These are phyloP conservation scores for Anodontia alba DNA, from an alignment of 2,888 invertebrate genomes.

Conservation along the genomic window DNA sequence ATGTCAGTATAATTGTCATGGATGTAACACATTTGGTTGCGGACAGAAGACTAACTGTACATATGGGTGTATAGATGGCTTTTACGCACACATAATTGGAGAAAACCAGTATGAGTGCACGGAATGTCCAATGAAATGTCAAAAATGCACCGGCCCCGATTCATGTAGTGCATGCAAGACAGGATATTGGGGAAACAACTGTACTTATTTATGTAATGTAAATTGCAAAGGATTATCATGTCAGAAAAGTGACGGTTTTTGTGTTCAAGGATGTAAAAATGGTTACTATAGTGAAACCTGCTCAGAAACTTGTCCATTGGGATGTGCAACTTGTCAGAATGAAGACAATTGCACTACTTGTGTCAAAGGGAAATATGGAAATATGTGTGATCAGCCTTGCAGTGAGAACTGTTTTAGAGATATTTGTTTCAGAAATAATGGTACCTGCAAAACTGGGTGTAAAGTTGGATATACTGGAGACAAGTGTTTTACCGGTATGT, in stretches of 20 bases:
- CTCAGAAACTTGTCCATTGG: neutral
- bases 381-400: neutral
- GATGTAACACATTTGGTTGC: neutral
- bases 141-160: neutral
- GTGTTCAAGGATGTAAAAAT: neutral
- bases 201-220: neutral
- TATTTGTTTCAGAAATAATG: neutral
- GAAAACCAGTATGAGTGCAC: neutral
- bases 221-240: neutral
- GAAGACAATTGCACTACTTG: neutral
- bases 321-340: neutral
- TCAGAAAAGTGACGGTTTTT: neutral
- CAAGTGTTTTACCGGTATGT: neutral
- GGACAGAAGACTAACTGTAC: neutral
- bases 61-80: neutral
- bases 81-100: neutral
- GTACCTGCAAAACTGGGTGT: neutral
- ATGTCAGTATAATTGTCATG: neutral
- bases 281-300: neutral
- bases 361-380: neutral
- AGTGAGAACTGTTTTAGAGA: neutral
- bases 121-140: neutral
- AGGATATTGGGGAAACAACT: neutral
- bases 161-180: neutral
- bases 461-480: neutral